phyloP scores from a whole-genome alignment of 2,888 invertebrate species.

The Bimastos eiseni region DNA sequence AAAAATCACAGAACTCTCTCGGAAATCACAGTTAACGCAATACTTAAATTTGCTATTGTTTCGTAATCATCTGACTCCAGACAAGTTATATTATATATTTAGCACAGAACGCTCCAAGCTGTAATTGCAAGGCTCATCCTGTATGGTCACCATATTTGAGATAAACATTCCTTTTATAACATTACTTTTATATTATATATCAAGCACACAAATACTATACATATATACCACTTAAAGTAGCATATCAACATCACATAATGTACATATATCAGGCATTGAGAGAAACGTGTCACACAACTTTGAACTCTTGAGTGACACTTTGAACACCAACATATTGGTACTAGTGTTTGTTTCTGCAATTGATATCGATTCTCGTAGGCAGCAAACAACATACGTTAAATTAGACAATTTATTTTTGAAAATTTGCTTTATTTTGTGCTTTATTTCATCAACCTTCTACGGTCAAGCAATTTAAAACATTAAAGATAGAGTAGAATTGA shows the following conservation, averaged over 20 bases:
- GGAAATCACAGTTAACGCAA: constrained; percentile 13
- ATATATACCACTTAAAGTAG: neutral
- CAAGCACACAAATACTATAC: neutral
- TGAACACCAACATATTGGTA: neutral
- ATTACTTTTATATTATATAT: neutral
- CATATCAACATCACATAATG: no score
- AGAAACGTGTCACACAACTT: neutral
- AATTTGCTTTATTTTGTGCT: neutral
- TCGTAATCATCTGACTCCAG: neutral
- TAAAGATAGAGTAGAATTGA: neutral
- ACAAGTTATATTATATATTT: neutral
- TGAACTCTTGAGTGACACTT: neutral
- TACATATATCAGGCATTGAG: neutral
- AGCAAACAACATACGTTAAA: neutral
- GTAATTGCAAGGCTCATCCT: neutral
- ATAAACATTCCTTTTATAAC: neutral
- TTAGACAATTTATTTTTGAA: neutral
- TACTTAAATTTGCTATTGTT: constrained; percentile 6
- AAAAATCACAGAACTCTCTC: constrained; percentile 9
- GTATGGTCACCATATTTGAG: neutral
- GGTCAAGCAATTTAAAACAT: neutral
- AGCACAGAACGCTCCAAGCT: neutral
- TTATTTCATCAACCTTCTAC: no score
- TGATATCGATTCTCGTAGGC: neutral
- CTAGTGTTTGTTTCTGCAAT: neutral